phyloP scores from a whole-genome alignment of 2,888 invertebrate genomes.

The Dasypolia templi region DNA sequence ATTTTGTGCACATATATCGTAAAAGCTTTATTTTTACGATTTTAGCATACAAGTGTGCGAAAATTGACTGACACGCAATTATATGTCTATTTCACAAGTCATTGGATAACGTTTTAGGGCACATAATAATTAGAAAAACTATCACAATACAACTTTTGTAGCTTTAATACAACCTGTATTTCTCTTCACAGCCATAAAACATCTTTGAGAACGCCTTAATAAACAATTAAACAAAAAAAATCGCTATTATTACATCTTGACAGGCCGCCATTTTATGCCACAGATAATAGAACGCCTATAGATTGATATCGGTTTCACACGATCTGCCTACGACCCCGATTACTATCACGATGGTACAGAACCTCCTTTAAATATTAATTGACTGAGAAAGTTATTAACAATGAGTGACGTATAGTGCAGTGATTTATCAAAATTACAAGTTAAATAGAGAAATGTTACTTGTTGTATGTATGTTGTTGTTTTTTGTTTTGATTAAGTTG shows the following conservation, averaged over 20 bases:
- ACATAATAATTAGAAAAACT: conserved; percentile 20
- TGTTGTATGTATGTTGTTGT: background rate
- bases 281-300: conserved; percentile 51
- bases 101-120: conserved; percentile 1
- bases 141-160: conserved; percentile 13
- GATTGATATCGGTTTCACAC: conserved; percentile 63
- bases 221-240: conserved; percentile 33
- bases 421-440: conserved; percentile 44
- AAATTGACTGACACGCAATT: conserved; percentile 5
- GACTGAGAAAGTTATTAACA: conserved; percentile 53
- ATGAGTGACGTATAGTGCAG: conserved; percentile 36
- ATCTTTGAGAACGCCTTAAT: conserved; percentile 7
- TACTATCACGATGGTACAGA: conserved; percentile 33
- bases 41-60: background rate
- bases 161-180: background rate
- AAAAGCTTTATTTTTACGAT: background rate
- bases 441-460: background rate
- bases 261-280: conserved; percentile 52
- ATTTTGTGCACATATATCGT: background rate
- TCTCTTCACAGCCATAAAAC: conserved; percentile 22
- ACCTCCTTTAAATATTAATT: conserved; percentile 51
- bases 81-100: conserved; percentile 18
- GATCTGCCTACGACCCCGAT: conserved; percentile 55
- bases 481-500: background rate
- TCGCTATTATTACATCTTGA: conserved; percentile 39